These are phyloP conservation scores for Mamestra brassicae DNA, from an alignment of 2,888 invertebrate genomes.

Conservation along the genomic window DNA sequence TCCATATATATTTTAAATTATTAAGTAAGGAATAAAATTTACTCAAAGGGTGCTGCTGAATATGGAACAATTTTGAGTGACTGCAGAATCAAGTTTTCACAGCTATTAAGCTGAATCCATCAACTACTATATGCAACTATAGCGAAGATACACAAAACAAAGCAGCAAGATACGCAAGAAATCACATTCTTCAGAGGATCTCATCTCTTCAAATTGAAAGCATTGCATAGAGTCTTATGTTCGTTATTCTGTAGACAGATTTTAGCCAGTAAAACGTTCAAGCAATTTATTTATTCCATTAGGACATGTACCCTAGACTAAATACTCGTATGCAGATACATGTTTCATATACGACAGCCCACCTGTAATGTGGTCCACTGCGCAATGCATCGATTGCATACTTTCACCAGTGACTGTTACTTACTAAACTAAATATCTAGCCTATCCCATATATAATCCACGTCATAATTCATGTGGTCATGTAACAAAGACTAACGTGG, in stretches of 20 bases:
- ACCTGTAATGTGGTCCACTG: slow-evolving; percentile 51
- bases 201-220: not conserved
- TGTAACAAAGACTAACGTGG: slow-evolving; percentile 51
- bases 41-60: not conserved
- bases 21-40: not conserved
- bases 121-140: not conserved
- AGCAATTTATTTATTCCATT: slow-evolving; percentile 28
- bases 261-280: slow-evolving; percentile 14
- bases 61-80: not conserved
- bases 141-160: not conserved
- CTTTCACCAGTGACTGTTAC: slow-evolving; percentile 61
- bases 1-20: not conserved
- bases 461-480: slow-evolving; percentile 52
- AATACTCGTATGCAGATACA: slow-evolving; percentile 52
- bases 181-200: not conserved
- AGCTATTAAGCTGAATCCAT: not conserved
- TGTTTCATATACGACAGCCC: slow-evolving; percentile 47
- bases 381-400: slow-evolving; percentile 60
- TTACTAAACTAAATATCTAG: slow-evolving; percentile 48
- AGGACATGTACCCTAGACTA: slow-evolving; percentile 26
- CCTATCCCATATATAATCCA: slow-evolving; percentile 50
- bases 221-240: not conserved
- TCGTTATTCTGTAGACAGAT: not conserved
- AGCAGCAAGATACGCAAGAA: not conserved
- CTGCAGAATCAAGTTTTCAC: not conserved